Percentiles rank a stretch among this genome's conserved stretches.
These are phyloP conservation scores for Apis mellifera DNA, from an alignment of 1,140 invertebrate genomes.

Conservation along the genomic window DNA sequence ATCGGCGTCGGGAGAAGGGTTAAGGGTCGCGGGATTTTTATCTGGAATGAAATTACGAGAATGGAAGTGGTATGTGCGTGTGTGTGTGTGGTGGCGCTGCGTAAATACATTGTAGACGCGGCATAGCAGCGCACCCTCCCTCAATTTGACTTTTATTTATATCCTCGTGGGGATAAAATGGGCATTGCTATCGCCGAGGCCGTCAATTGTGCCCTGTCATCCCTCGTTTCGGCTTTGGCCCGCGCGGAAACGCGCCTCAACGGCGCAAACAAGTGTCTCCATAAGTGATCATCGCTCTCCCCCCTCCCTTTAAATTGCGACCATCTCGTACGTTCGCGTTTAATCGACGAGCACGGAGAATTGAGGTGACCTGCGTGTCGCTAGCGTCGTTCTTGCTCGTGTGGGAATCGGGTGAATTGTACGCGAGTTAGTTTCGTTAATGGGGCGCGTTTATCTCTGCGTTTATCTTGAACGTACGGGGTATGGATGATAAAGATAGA, in stretches of 20 bases:
- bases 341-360: constrained; percentile 3
- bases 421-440: background rate
- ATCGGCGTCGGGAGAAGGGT: constrained; percentile 38
- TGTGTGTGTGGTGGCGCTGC: constrained; percentile 34
- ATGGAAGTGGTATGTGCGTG: constrained; percentile 34
- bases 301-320: constrained; percentile 16
- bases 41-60: constrained; percentile 62
- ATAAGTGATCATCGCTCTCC: constrained; percentile 26
- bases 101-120: constrained; percentile 60
- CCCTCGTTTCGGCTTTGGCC: constrained; percentile 39
- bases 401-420: background rate
- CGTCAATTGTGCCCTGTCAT: constrained; percentile 60
- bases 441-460: background rate
- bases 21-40: constrained; percentile 40
- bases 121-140: constrained; percentile 29
- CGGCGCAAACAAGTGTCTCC: constrained; percentile 40
- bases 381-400: background rate
- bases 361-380: background rate
- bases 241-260: constrained; percentile 6
- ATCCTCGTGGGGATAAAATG: constrained; percentile 53
- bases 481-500: no score
- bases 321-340: constrained; percentile 1
- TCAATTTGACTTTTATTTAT: constrained; percentile 66
- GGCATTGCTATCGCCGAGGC: constrained; percentile 46
- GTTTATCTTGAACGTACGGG: no score